These are phyloP conservation scores for Ecliptopera silaceata DNA, from an alignment of 2,888 invertebrate species.

Conservation along the genomic window DNA sequence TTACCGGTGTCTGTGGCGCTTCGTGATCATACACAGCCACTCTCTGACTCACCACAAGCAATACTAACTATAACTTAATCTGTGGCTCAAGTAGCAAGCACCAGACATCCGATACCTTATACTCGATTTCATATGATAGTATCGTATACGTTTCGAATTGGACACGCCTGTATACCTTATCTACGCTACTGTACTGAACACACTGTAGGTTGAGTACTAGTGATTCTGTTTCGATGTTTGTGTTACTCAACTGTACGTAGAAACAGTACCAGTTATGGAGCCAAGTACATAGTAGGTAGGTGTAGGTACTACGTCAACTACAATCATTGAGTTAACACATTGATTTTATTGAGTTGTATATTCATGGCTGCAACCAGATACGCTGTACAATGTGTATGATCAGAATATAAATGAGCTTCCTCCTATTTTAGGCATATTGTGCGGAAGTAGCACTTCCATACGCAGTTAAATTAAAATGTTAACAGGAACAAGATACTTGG, in stretches of 20 bases:
- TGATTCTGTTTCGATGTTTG: too few relatives aligned
- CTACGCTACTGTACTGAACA: constrained; percentile 41
- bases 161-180: constrained; percentile 39
- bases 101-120: constrained; percentile 41
- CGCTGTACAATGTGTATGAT: constrained; percentile 42
- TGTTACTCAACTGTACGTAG: too few relatives aligned
- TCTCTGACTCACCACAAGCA: constrained; percentile 52
- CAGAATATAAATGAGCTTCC: constrained; percentile 33
- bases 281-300: too few relatives aligned
- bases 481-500: not conserved
- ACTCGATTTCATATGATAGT: constrained; percentile 40
- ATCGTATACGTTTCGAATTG: constrained; percentile 42
- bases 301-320: not conserved
- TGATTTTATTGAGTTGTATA: not conserved
- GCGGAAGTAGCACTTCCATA: constrained; percentile 44
- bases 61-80: not conserved
- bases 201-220: too few relatives aligned
- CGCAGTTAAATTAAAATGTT: not conserved
- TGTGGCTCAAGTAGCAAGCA: constrained; percentile 36
- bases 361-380: not conserved
- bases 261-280: too few relatives aligned
- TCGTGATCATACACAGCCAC: constrained; percentile 55
- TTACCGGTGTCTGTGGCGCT: constrained; percentile 43
- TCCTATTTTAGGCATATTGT: constrained; percentile 17
- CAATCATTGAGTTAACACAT: too few relatives aligned